Percentiles rank a stretch among this genome's conserved stretches.
Evolutionary conservation across 1,140 invertebrate genomes (phyloP).

Genomic region (Hypothenemus hampei): DNA sequence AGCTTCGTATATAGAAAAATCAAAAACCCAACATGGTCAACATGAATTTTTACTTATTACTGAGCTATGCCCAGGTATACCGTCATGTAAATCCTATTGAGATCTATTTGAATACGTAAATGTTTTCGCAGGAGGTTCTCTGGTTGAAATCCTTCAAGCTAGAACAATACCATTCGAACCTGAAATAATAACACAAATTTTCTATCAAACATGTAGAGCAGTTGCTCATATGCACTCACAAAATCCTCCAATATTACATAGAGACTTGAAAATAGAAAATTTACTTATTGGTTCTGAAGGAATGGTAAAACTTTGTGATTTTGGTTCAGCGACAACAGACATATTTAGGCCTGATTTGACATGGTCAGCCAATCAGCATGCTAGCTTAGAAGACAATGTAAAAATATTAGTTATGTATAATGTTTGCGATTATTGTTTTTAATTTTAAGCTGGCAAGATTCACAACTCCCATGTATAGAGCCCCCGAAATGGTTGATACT

Average conservation of each 20-base stretch:
- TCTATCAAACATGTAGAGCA: slow-evolving; percentile 86
- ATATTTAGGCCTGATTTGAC: slow-evolving; percentile 76
- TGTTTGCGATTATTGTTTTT: background rate
- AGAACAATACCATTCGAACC: slow-evolving; percentile 60
- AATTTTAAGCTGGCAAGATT: slow-evolving; percentile 57
- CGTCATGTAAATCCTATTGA: too few species aligned
- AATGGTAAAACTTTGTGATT: slow-evolving; percentile 95
- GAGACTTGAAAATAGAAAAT: slow-evolving; percentile 85
- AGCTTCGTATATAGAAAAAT: slow-evolving; percentile 67
- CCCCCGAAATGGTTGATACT: slow-evolving; percentile 96
- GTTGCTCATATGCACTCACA: slow-evolving; percentile 92
- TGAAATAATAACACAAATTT: slow-evolving; percentile 78
- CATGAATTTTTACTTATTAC: slow-evolving; percentile 42
- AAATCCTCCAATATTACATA: slow-evolving; percentile 81
- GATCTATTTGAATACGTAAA: too few species aligned
- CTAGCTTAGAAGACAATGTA: slow-evolving; percentile 91
- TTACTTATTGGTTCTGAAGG: slow-evolving; percentile 70
- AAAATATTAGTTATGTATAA: slow-evolving; percentile 32
- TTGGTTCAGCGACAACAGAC: slow-evolving; percentile 91
- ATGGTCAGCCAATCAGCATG: slow-evolving; percentile 90
- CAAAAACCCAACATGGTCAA: slow-evolving; percentile 58
- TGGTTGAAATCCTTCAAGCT: slow-evolving; percentile 74
- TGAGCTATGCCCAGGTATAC: slow-evolving; percentile 40
- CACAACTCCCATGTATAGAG: slow-evolving; percentile 84
- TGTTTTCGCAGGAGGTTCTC: slow-evolving; percentile 60